phyloP scores from a whole-genome alignment of 23 tunicate genomes.

The Oikopleura dioica region DNA sequence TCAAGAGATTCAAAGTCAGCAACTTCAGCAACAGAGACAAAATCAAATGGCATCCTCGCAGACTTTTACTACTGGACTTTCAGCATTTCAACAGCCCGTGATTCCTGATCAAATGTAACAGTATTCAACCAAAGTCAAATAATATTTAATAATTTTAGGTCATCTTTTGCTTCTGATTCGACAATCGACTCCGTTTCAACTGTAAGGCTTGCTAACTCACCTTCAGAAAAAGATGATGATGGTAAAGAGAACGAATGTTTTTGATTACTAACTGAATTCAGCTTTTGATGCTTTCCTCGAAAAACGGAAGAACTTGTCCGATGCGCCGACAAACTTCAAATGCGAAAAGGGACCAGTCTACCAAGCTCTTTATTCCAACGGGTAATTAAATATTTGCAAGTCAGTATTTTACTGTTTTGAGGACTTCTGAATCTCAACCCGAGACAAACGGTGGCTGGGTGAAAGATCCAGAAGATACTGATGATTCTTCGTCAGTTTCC shows the following conservation, averaged over 20 bases:
- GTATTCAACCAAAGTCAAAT: not conserved
- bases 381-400: too few relatives aligned
- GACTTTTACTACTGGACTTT: not conserved
- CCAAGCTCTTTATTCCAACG: not conserved
- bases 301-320: not conserved
- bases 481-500: not conserved
- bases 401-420: too few relatives aligned
- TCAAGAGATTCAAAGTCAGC: not conserved
- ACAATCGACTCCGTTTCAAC: not conserved
- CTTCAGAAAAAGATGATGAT: not conserved
- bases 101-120: not conserved
- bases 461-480: not conserved
- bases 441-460: conserved; percentile 13
- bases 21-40: too few relatives aligned
- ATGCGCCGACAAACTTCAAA: not conserved
- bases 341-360: conserved; percentile 9
- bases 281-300: not conserved
- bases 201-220: not conserved
- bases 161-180: not conserved
- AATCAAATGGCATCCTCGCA: not conserved
- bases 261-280: not conserved
- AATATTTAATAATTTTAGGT: not conserved
- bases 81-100: not conserved
- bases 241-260: not conserved
- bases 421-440: not conserved